A percentile compares a stretch with the other conserved stretches of the same genome.
phyloP scores from a whole-genome alignment of 64 coral and sea anemone genomes.

The Stichodactyla mertensii region DNA sequence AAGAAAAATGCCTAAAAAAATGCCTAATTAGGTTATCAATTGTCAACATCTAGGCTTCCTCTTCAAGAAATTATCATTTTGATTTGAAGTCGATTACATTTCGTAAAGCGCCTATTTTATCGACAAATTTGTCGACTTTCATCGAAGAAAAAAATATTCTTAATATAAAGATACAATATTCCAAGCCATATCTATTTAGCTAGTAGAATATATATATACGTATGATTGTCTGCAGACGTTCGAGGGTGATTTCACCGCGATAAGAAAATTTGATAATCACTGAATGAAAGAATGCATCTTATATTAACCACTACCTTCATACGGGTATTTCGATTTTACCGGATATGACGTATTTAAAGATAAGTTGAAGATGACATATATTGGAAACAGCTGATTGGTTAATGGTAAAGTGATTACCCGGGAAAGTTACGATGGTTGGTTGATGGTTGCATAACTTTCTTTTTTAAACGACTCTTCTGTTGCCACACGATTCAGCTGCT shows the following conservation, averaged over 20 bases:
- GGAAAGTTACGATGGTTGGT: slow-evolving; percentile 5
- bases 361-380: not conserved
- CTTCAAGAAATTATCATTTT: no score
- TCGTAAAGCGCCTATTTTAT: not conserved
- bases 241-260: not conserved
- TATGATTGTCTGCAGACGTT: not conserved
- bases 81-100: not conserved
- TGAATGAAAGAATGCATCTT: not conserved
- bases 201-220: not conserved
- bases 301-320: not conserved
- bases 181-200: no score
- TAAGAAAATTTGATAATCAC: not conserved
- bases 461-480: not conserved
- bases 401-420: not conserved
- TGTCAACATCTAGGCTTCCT: no score
- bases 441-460: slow-evolving; percentile 7
- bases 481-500: not conserved
- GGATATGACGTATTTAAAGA: slow-evolving; percentile 6
- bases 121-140: not conserved
- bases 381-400: slow-evolving; percentile 3
- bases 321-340: not conserved
- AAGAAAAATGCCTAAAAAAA: not conserved
- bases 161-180: not conserved
- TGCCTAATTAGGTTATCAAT: no score
- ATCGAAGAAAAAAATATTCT: not conserved